Evolutionary conservation across 2,888 invertebrate genomes (phyloP).

Genomic region (Azorinus chamasolen): DNA sequence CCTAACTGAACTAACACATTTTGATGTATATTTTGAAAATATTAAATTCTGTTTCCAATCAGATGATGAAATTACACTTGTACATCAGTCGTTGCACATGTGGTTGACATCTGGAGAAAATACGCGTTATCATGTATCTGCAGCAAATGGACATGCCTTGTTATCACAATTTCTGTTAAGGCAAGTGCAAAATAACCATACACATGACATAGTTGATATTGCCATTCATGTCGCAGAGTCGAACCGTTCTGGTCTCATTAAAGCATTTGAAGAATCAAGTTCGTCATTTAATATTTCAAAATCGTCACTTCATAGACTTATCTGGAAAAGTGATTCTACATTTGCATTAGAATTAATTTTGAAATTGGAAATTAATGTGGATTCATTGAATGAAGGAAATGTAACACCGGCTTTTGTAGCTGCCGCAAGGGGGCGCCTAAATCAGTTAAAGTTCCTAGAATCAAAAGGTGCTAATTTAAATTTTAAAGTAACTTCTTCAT

Average conservation of each 20-base stretch:
- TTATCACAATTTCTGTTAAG: constrained; percentile 9
- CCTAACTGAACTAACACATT: neutral
- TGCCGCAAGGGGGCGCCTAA: constrained; percentile 19
- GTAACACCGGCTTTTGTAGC: constrained; percentile 39
- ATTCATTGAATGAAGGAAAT: constrained; percentile 26
- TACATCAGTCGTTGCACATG: constrained; percentile 6
- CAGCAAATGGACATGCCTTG: constrained; percentile 5
- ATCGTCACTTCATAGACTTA: constrained; percentile 13
- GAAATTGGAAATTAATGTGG: neutral
- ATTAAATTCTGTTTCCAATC: neutral
- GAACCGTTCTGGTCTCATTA: neutral
- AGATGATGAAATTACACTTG: neutral
- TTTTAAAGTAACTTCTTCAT: neutral
- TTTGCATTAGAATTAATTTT: constrained; percentile 16
- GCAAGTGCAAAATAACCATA: neutral
- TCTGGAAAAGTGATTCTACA: constrained; percentile 18
- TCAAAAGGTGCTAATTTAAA: constrained; percentile 24
- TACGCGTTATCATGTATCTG: neutral
- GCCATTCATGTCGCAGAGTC: constrained; percentile 13
- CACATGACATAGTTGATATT: constrained; percentile 16
- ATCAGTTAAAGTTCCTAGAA: constrained; percentile 21
- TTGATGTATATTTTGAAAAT: neutral
- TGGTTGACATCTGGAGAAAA: constrained; percentile 9
- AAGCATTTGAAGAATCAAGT: constrained; percentile 1
- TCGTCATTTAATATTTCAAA: too few relatives aligned